Evolutionary conservation across 30 jellyfish, hydroid and myxozoan species (phyloP).

Genomic region (Hydractinia echinata): DNA sequence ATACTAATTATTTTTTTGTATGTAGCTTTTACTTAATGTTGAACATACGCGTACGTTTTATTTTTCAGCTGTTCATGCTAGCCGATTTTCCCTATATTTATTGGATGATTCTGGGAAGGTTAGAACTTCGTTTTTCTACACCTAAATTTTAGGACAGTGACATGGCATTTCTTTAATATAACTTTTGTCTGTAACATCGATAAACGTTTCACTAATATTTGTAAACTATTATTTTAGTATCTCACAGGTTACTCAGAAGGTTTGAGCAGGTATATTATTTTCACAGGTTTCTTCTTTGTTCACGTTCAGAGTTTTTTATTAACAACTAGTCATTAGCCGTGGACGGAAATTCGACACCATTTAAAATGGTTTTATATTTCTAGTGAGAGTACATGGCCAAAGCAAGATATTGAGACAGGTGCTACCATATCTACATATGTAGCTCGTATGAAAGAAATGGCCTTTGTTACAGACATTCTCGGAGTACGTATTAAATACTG

Average conservation of each 20-base stretch:
- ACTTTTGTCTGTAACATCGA: too few species aligned
- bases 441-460: conserved; percentile 13
- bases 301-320: too few species aligned
- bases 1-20: too few species aligned
- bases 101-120: conserved; percentile 12
- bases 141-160: too few species aligned
- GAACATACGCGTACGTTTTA: too few species aligned
- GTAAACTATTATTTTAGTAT: background rate
- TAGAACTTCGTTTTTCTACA: too few species aligned
- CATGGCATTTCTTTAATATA: too few species aligned
- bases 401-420: conserved; percentile 8
- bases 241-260: background rate
- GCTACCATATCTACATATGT: conserved; percentile 11
- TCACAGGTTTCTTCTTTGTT: too few species aligned
- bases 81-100: background rate
- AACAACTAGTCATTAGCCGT: too few species aligned
- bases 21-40: too few species aligned
- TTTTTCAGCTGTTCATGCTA: conserved; percentile 17
- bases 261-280: background rate
- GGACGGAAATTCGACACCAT: too few species aligned
- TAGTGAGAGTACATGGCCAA: background rate
- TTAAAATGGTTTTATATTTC: background rate
- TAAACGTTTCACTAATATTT: too few species aligned
- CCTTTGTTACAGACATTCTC: conserved; percentile 14
- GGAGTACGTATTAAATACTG: conserved; percentile 14